phyloP scores from a whole-genome alignment of 2,888 invertebrate species.

The Pediacus dermestoides region DNA sequence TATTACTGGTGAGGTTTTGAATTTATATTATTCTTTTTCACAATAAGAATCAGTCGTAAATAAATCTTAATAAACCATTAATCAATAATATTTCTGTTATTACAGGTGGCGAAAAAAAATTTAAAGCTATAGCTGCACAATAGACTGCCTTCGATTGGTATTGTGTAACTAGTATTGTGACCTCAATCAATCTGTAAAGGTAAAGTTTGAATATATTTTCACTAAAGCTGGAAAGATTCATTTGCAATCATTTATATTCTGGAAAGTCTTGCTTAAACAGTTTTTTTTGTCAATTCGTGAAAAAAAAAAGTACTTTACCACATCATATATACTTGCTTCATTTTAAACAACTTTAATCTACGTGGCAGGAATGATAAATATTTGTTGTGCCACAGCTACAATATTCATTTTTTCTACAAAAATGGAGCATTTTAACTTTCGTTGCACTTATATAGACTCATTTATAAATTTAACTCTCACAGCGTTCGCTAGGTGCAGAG shows the following conservation, averaged over 20 bases:
- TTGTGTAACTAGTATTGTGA: conserved; percentile 38
- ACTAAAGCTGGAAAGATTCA: conserved; percentile 34
- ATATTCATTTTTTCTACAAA: conserved; percentile 21
- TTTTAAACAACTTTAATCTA: conserved; percentile 31
- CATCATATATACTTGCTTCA: conserved; percentile 28
- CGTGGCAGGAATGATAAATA: conserved; percentile 27
- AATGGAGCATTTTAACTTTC: too few species aligned
- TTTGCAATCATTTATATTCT: conserved; percentile 44
- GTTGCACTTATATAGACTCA: too few species aligned
- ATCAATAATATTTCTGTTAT: too few species aligned
- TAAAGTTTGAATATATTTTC: conserved; percentile 23
- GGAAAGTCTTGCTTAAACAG: conserved; percentile 36
- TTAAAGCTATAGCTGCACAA: too few species aligned
- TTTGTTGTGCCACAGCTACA: conserved; percentile 24
- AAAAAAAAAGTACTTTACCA: conserved; percentile 29
- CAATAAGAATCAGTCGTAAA: too few species aligned
- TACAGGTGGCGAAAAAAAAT: too few species aligned
- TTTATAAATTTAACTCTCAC: too few species aligned
- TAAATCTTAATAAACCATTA: too few species aligned
- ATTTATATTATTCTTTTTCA: too few species aligned
- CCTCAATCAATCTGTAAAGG: conserved; percentile 28
- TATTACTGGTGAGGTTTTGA: too few species aligned
- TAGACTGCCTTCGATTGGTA: conserved; percentile 31
- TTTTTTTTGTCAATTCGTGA: conserved; percentile 33
- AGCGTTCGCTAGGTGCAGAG: too few species aligned